Conservation (phyloP, 1,140 invertebrate species). For the Uloborus diversus region DNA sequence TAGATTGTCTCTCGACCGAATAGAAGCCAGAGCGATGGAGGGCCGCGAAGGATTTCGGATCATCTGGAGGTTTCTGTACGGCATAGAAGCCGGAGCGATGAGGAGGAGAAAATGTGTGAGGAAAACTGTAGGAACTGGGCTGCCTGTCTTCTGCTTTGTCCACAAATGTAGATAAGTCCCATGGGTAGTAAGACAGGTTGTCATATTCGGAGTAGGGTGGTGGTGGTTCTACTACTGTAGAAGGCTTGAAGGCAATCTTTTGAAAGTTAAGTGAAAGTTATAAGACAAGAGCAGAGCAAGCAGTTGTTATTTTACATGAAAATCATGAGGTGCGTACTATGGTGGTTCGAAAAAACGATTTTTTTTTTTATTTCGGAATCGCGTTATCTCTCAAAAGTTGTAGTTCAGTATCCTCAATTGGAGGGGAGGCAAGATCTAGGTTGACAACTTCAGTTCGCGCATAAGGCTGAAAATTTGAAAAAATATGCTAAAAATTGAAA, state of each 20-base stretch:
- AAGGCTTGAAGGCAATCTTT: background rate
- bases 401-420: too few species aligned
- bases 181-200: slow-evolving; percentile 6
- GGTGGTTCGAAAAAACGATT: background rate
- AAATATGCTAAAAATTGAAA: too few species aligned
- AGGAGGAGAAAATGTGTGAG: background rate
- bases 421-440: too few species aligned
- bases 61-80: background rate
- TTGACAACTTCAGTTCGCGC: too few species aligned
- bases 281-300: background rate
- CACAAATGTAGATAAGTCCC: background rate
- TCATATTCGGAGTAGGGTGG: slow-evolving; percentile 29
- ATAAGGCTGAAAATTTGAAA: too few species aligned
- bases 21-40: slow-evolving; percentile 23
- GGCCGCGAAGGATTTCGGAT: background rate
- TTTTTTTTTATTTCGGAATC: background rate
- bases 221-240: background rate
- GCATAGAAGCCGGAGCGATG: slow-evolving; percentile 9
- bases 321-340: background rate
- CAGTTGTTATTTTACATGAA: background rate
- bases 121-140: background rate
- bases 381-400: too few species aligned
- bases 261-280: too few species aligned
- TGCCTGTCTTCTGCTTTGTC: background rate
- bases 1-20: slow-evolving; percentile 1